Evolutionary conservation across 2,797 vertebrate genomes (phyloP), one percentile per base, ranked within the genome.

Genomic region (Hylomyscus alleni): DNA sequence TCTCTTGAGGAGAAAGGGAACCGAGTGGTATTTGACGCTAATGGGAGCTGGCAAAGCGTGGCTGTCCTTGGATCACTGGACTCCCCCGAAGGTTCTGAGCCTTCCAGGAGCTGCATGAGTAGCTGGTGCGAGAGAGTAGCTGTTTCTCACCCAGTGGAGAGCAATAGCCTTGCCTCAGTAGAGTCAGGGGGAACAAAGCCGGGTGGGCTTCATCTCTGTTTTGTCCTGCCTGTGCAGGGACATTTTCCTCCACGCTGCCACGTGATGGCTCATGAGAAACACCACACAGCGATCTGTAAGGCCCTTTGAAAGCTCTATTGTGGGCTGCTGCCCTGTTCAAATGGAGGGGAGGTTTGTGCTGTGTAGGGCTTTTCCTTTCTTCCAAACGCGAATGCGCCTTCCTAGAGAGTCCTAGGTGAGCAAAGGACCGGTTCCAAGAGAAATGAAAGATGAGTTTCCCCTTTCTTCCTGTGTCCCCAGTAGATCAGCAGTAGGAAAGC

Each of bases 141-240:
- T 91, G 6, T 56, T 62, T 81, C 73, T 82, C 77, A 40, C 83
- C 88, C 94, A 91, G 95, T 34, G 31, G 47, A 54, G 62, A 81
- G 89, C 76, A 54, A 22, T 4, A 17, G 86, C 6, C 10, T 37
- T 26, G 96, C 90, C 31, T 2, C 2, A 40, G 97, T 89, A 3
- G 81, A 26, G 87, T 95, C 97, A 81, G 97, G 92, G 96, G 97
- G 95, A 96, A 98, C 98, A 98, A 50, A 72, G 77, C 12, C 92
- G 97, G 97, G 95, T 84, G 2, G 95, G 91, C 97, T 96, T 97
- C 97, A 91, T 93, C 96, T 94, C 84, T 17, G 96, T 91, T 95
- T 95, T 78, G 80, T 89, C 93, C 7, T 80, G n/a, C 86, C 62
- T 52, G 87, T 82, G 93, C 95, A 97, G 94, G 58, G 95, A 95